Percentiles rank a stretch among this genome's conserved stretches.
Evolutionary conservation across 2,113 vertebrate species (phyloP).

Genomic region (Campylorhamphus procurvoides): DNA sequence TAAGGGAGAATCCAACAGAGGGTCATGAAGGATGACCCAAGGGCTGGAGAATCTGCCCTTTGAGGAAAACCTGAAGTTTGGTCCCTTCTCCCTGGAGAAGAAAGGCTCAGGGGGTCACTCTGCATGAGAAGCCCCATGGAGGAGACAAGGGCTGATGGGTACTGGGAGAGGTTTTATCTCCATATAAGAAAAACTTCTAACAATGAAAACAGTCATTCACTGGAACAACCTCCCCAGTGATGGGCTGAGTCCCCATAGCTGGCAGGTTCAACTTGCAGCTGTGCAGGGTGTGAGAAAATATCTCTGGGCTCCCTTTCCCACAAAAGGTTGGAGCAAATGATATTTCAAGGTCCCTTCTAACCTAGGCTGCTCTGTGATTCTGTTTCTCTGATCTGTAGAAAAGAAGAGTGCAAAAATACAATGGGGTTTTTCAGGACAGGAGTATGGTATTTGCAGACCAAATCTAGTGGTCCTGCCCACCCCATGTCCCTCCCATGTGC

Average conservation of each 20-base stretch:
- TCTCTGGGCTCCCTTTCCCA: not conserved
- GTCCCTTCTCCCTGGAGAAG: not conserved
- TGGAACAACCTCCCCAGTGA: not conserved
- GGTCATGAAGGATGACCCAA: not conserved
- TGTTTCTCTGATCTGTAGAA: not conserved
- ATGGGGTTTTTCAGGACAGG: not conserved
- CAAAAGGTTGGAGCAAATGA: fast-evolving
- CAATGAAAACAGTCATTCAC: not conserved
- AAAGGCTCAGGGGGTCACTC: fast-evolving
- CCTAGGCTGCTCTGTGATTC: not conserved
- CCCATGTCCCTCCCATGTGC: fast-evolving
- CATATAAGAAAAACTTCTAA: not conserved
- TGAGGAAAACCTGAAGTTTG: not conserved
- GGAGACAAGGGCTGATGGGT: fast-evolving
- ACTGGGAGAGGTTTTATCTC: not conserved
- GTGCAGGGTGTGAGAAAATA: not conserved
- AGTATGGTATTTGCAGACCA: not conserved
- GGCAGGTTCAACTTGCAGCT: not conserved
- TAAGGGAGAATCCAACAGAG: not conserved
- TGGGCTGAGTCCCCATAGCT: fast-evolving
- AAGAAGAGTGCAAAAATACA: not conserved
- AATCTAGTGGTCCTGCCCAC: not conserved
- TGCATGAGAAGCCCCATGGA: not conserved
- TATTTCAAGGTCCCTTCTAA: not conserved
- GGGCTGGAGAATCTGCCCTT: not conserved